Conservation (phyloP, 2,797 vertebrate species). For the Sebastes iracundus region DNA sequence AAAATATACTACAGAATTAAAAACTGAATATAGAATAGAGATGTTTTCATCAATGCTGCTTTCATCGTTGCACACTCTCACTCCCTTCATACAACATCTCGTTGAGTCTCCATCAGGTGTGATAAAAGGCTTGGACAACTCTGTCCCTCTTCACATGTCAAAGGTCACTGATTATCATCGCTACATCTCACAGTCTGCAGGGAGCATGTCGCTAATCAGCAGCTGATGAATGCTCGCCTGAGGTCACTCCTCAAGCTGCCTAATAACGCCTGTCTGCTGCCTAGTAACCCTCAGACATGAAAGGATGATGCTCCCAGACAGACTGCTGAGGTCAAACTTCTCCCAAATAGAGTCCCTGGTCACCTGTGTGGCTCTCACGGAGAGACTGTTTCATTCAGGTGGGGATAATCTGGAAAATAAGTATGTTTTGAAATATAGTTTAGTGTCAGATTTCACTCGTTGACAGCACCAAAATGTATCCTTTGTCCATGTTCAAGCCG, state of each 20-base stretch:
- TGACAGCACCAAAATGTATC: not conserved
- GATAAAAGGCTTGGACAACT: not conserved
- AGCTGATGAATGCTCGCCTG: slow-evolving; percentile 52
- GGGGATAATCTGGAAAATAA: not conserved
- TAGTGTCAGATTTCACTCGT: not conserved
- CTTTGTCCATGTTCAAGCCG: not conserved
- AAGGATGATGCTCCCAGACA: slow-evolving; percentile 25
- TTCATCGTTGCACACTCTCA: not conserved
- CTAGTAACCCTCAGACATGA: slow-evolving; percentile 26
- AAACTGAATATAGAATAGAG: not conserved
- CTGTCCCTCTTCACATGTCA: slow-evolving; percentile 25
- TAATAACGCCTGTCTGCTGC: slow-evolving; percentile 38
- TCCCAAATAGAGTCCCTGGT: not conserved
- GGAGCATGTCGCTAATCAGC: slow-evolving; percentile 40
- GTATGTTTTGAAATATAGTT: not conserved
- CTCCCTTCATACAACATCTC: not conserved
- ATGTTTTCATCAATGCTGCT: not conserved
- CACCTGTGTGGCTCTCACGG: not conserved
- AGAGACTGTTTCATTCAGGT: not conserved
- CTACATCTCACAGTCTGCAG: not conserved
- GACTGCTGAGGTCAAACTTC: slow-evolving; percentile 19
- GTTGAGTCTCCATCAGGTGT: not conserved
- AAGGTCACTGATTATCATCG: slow-evolving; percentile 38
- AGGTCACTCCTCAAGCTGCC: slow-evolving; percentile 46
- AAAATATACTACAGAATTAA: not conserved